A percentile compares a stretch with the other conserved stretches of the same genome.
Evolutionary conservation across 2,113 vertebrate species (phyloP).

Genomic region (Callorhinus ursinus): DNA sequence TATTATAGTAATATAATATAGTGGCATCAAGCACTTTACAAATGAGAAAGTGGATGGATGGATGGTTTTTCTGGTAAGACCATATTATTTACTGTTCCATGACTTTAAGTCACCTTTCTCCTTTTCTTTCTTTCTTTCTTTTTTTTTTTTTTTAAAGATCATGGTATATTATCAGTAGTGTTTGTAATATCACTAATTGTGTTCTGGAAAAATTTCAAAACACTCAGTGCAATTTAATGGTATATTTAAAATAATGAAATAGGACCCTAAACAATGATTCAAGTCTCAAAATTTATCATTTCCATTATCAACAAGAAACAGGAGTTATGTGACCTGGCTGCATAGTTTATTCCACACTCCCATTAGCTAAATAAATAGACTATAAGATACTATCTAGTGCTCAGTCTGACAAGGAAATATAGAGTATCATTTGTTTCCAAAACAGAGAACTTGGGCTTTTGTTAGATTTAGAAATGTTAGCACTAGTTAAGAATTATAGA

Average conservation of each 20-base stretch:
- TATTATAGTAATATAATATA: not conserved
- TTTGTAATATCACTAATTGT: conserved; percentile 63
- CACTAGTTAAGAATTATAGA: not conserved
- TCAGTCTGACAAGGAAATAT: not conserved
- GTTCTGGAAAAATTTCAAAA: conserved; percentile 66
- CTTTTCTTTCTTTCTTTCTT: not conserved
- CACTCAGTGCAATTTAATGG: not conserved
- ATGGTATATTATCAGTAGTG: not conserved
- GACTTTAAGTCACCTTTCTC: not conserved
- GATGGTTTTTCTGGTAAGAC: conserved; percentile 60
- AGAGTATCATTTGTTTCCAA: conserved; percentile 28
- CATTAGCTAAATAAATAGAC: conserved; percentile 55
- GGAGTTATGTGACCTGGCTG: not conserved
- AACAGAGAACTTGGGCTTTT: not conserved
- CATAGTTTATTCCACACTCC: conserved; percentile 8
- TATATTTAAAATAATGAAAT: conserved; percentile 62
- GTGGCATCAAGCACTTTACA: conserved; percentile 36
- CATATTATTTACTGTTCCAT: not conserved
- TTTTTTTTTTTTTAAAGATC: not conserved
- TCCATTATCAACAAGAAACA: not conserved
- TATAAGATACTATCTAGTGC: not conserved
- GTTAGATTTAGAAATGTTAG: not conserved
- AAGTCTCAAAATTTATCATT: not conserved
- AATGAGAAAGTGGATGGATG: conserved; percentile 43
- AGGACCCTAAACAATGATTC: conserved; percentile 11